Base-by-base conservation (phyloP, 2,797 vertebrate genomes). In the Bradypus variegatus region DNA sequence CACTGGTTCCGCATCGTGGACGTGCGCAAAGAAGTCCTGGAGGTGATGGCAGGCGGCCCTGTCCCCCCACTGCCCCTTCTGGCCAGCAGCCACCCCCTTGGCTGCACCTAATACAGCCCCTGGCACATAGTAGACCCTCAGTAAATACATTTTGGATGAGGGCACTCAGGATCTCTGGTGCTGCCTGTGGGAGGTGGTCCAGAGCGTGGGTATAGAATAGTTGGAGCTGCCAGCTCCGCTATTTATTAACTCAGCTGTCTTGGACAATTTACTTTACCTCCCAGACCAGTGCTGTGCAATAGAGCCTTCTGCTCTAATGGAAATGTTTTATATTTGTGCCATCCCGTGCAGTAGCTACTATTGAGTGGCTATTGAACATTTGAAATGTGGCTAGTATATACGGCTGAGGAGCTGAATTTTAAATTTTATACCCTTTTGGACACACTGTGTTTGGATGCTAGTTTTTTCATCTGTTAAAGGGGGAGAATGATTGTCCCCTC, bases 1-100 rank as follows among this genome's bases (percentile, higher is more conserved):
- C 98, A 99, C 97, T 99, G 99, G 99, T 99, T 99, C 96, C 98
- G 99, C 93, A 99, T 99, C 2, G 98, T 99, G 25, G 98, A 99
- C 93, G 96, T 99, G 95, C 98, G 99, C 89, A 99, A 99, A 95
- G 99, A 99, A 97, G 99, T 99, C 95, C 98, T 98, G 86, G 98
- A 99, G 99, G 99, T 99, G 96, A 97, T 67, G 9, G 0, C 11
- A 18, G 33, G 29, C 4, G 0, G 9, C 19, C 79, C 64, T 2
- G n/a, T 10, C 2, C 36, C 45, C 91, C 21, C n/a, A 45, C 41
- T 19, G 12, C 10, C 29, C 38, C 48, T n/a, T 2, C 38, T 0
- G 15, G 21, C 86, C 33, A 14, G 77, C 27, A 41, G 64, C 64
- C 29, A 14, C 79, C 19, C 31, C 64, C 62, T 45, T 1, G 9